Evolutionary conservation across 2,113 vertebrate genomes (phyloP), one percentile per base, ranked within the genome.

Genomic region (Lipotes vexillifer): DNA sequence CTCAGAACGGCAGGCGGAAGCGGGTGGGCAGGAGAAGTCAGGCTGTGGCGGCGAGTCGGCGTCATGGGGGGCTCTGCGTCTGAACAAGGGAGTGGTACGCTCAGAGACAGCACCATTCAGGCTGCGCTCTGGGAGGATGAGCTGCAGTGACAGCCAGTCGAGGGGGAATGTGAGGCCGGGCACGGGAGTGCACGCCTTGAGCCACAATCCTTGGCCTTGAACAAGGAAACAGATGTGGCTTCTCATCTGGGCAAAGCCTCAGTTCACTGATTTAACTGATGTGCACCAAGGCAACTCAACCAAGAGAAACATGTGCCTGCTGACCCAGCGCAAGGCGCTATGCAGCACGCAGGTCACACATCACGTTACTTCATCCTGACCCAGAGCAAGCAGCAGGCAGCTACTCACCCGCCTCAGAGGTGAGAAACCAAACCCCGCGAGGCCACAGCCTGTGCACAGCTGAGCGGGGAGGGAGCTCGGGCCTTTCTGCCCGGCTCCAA

Each of bases 401-500:
- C 25, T 23, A 1, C 6, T 2, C n/a, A 6, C 74, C 52, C 27
- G 9, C 4, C 8, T 21, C 1, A 33, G 41, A 41, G 41, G 36
- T 29, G 23, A 36, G 8, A 66, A 29, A 38, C 20, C 5, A 89
- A 29, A 57, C n/a, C 38, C 38, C 29, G 36, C 46, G 18, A 68
- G n/a, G 66, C 55, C 8, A n/a, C 7, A 17, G 68, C 59, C 90
- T 13, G 25, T 6, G 33, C 18, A 21, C 20, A n/a, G 68, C 57
- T 21, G 23, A n/a, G 57, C 0, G 1, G n/a, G 7, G 27, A 17
- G 0, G 5, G 29, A 2, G 38, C 8, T 1, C 4, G 44, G 10
- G 38, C 31, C 20, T 13, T 15, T 7, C 12, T 11, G n/a, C n/a
- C 41, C 8, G 14, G 72, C 21, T 21, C 55, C 21, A 8, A 49